phyloP scores from a whole-genome alignment of 2,888 invertebrate species.

The Melipona beecheii region DNA sequence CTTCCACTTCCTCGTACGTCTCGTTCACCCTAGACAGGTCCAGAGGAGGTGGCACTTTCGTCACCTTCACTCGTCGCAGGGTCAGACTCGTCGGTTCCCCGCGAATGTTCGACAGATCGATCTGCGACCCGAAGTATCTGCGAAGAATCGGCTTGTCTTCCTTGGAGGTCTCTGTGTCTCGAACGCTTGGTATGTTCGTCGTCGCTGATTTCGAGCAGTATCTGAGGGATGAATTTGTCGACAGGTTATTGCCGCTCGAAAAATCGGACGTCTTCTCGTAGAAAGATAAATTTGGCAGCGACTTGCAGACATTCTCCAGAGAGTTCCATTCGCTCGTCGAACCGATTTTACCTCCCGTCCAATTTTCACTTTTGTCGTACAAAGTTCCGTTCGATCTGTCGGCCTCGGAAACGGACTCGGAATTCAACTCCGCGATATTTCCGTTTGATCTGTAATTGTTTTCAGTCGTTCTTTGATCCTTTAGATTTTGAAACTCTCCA shows the following conservation, averaged over 20 bases:
- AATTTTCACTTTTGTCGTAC: not conserved
- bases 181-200: too few relatives aligned
- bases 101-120: not conserved
- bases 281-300: constrained; percentile 39
- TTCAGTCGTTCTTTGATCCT: too few relatives aligned
- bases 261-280: not conserved
- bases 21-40: constrained; percentile 70
- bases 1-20: constrained; percentile 65
- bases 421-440: not conserved
- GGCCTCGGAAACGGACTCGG: not conserved
- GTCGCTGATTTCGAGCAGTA: not conserved
- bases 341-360: too few relatives aligned
- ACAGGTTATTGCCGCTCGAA: not conserved
- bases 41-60: constrained; percentile 68
- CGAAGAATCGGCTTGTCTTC: too few relatives aligned
- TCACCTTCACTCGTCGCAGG: constrained; percentile 18
- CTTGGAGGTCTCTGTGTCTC: not conserved
- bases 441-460: not conserved
- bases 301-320: constrained; percentile 23
- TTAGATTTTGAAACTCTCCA: not conserved
- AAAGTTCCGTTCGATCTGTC: not conserved
- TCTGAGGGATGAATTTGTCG: accelerated
- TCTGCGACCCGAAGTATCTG: constrained; percentile 7
- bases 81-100: not conserved
- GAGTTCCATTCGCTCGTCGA: not conserved